phyloP scores from a whole-genome alignment of 2,797 vertebrate species.

The Phrynocephalus forsythii region DNA sequence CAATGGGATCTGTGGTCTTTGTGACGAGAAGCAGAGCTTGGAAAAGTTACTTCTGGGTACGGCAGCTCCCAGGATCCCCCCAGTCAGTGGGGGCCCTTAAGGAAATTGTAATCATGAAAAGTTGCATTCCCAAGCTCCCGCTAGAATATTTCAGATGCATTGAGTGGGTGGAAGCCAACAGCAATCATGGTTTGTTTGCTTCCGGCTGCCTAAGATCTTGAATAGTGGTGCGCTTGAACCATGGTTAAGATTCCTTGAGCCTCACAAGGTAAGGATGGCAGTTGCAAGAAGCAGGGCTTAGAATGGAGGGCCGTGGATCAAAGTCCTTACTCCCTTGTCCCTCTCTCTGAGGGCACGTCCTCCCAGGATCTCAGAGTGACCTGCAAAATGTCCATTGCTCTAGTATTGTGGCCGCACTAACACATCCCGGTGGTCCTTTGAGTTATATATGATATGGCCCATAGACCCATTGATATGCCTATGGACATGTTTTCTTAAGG shows the following conservation, averaged over 20 bases:
- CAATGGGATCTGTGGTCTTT: no score
- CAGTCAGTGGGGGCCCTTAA: background rate
- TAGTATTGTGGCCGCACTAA: background rate
- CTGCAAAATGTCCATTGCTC: background rate
- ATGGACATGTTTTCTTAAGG: background rate
- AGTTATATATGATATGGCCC: no score
- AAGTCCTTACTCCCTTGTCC: background rate
- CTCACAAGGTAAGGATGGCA: background rate
- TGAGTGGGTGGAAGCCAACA: background rate
- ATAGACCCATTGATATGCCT: slow-evolving; percentile 12
- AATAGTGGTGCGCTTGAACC: background rate
- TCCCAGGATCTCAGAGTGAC: background rate
- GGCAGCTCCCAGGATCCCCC: background rate
- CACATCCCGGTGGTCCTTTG: background rate
- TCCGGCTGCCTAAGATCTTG: no score
- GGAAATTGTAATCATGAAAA: background rate
- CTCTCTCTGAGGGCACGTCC: background rate
- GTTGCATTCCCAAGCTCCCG: background rate
- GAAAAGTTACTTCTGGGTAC: background rate
- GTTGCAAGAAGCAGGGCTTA: background rate
- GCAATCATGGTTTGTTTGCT: no score
- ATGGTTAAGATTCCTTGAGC: background rate
- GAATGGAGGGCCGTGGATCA: background rate
- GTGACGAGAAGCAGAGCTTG: no score
- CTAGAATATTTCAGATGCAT: background rate